Evolutionary conservation across 2,113 vertebrate genomes (phyloP).

Genomic region (Rhabdomys dilectus): DNA sequence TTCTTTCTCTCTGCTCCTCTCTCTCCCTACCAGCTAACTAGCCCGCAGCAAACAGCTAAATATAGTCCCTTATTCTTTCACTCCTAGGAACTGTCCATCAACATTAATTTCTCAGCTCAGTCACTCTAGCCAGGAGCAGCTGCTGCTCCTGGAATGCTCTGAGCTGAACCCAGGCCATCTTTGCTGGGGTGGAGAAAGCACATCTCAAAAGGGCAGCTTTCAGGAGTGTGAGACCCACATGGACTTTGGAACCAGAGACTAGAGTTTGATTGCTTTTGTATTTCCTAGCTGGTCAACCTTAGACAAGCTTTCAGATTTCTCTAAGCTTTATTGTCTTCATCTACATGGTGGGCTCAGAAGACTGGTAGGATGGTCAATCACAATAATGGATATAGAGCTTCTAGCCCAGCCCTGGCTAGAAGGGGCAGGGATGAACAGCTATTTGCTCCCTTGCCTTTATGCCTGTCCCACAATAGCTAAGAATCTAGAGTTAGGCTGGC

Average conservation of each 20-base stretch:
- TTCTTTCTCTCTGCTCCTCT: too few relatives aligned
- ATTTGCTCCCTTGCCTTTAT: not conserved
- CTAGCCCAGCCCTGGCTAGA: not conserved
- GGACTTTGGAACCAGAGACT: constrained; percentile 17
- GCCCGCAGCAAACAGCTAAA: constrained; percentile 59
- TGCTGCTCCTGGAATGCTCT: not conserved
- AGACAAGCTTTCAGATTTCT: not conserved
- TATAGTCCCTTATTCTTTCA: constrained; percentile 53
- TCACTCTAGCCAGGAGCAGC: not conserved
- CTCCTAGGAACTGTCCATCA: constrained; percentile 39
- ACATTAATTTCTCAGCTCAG: constrained; percentile 26
- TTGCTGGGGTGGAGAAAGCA: not conserved
- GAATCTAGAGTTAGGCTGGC: not conserved
- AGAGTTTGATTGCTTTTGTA: not conserved
- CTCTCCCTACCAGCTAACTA: not conserved
- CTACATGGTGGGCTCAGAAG: not conserved
- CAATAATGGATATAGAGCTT: not conserved
- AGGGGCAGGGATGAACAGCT: not conserved
- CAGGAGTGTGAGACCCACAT: not conserved
- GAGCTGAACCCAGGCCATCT: not conserved
- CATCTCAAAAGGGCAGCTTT: not conserved
- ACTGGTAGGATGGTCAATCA: not conserved
- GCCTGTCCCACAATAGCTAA: not conserved
- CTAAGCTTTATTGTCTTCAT: not conserved
- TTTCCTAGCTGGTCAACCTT: not conserved